These are phyloP conservation scores for Sporophila hypoxantha DNA, from an alignment of 2,113 vertebrate species.

Conservation along the genomic window DNA sequence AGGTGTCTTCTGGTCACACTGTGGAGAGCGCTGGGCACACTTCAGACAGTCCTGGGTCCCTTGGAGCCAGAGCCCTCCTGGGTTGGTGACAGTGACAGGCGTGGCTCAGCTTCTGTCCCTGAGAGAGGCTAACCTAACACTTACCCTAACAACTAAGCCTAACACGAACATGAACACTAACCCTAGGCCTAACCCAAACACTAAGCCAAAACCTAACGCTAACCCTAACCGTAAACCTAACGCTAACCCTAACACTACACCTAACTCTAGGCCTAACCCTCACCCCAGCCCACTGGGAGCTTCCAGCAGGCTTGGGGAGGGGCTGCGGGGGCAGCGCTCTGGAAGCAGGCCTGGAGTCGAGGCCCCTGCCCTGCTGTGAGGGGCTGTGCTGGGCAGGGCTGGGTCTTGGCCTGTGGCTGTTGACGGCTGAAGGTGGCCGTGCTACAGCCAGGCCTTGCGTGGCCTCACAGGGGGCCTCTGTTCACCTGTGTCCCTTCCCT, in stretches of 20 bases:
- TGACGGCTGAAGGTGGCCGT: fast-evolving
- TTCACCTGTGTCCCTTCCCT: neutral
- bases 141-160: too few relatives aligned
- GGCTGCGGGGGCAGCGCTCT: too few relatives aligned
- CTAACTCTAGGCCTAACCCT: too few relatives aligned
- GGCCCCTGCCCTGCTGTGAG: neutral
- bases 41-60: neutral
- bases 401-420: neutral
- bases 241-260: too few relatives aligned
- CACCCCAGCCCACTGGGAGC: neutral
- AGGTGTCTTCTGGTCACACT: too few relatives aligned
- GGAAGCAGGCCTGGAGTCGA: neutral
- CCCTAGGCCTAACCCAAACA: too few relatives aligned
- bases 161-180: too few relatives aligned
- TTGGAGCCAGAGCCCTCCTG: neutral
- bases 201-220: too few relatives aligned
- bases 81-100: neutral
- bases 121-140: too few relatives aligned
- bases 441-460: neutral
- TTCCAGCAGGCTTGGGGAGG: neutral
- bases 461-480: neutral
- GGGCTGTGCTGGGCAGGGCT: neutral
- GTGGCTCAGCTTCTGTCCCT: neutral
- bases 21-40: neutral
- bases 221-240: too few relatives aligned